A percentile compares a stretch with the other conserved stretches of the same genome.
These are phyloP conservation scores for Xestia c-nigrum DNA, from an alignment of 2,888 invertebrate species.

Conservation along the genomic window DNA sequence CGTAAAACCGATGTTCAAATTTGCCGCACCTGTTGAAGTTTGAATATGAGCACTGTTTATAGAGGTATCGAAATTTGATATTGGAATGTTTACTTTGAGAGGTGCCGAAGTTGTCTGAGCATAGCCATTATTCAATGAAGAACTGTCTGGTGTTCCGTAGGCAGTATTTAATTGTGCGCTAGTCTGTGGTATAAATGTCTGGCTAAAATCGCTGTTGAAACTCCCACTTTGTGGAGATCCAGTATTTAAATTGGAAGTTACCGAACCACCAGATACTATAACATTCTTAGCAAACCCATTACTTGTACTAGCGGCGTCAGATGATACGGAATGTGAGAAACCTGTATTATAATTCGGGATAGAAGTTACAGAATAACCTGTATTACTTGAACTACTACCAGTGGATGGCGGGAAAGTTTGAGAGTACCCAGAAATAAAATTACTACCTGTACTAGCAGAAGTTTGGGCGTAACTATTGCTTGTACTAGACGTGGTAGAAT, in stretches of 20 bases:
- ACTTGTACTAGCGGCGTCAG: slow-evolving; percentile 1
- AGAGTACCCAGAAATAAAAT: slow-evolving; percentile 20
- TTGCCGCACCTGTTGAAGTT: slow-evolving; percentile 13
- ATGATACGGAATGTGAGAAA: slow-evolving; percentile 21
- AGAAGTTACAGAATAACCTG: slow-evolving; percentile 14
- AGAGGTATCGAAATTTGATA: slow-evolving; percentile 2
- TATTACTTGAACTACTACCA: slow-evolving; percentile 27
- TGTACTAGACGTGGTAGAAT: slow-evolving; percentile 7
- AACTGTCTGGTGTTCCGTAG: slow-evolving; percentile 2
- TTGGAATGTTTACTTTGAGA: slow-evolving; percentile 29
- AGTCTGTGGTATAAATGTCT: not conserved
- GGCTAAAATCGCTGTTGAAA: slow-evolving; percentile 14
- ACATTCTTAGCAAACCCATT: slow-evolving; percentile 13
- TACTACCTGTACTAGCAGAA: not conserved
- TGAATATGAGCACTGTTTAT: slow-evolving; percentile 14
- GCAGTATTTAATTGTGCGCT: slow-evolving; percentile 16
- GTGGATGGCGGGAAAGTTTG: not conserved
- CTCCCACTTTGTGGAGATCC: slow-evolving; percentile 31
- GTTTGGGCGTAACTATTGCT: slow-evolving; percentile 12
- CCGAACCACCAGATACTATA: slow-evolving; percentile 4
- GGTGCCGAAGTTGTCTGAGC: not conserved
- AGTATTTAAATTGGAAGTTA: slow-evolving; percentile 29
- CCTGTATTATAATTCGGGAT: slow-evolving; percentile 19
- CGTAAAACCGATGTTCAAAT: slow-evolving; percentile 23
- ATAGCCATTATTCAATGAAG: slow-evolving; percentile 17